Conservation (phyloP, 2,113 vertebrate species). For the Propithecus coquereli region DNA sequence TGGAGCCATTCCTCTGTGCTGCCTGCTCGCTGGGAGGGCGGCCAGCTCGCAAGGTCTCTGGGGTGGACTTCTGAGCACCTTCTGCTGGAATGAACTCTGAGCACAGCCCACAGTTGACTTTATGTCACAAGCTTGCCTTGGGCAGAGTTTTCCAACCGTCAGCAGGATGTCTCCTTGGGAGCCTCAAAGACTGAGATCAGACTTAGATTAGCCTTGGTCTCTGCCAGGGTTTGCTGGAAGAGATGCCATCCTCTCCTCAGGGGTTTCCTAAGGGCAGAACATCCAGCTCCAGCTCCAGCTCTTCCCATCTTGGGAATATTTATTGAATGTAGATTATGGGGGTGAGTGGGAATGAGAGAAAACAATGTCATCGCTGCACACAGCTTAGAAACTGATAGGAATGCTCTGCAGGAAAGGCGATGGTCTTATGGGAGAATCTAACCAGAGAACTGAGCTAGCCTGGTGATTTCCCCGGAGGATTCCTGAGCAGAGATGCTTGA, state of each 20-base stretch:
- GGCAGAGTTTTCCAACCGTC: not conserved
- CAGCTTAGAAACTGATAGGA: not conserved
- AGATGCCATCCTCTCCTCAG: not conserved
- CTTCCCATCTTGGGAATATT: not conserved
- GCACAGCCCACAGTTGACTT: not conserved
- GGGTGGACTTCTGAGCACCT: not conserved
- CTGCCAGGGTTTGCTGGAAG: not conserved
- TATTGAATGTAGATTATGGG: not conserved
- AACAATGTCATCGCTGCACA: not conserved
- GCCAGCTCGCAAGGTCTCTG: not conserved
- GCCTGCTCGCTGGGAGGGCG: not conserved
- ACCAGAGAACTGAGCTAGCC: not conserved
- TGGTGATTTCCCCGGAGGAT: not conserved
- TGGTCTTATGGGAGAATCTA: not conserved
- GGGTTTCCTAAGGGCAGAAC: not conserved
- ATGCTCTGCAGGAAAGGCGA: not conserved
- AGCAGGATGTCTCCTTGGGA: not conserved
- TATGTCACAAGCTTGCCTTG: not conserved
- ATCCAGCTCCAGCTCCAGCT: not conserved
- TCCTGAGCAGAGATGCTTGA: not conserved
- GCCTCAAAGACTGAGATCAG: not conserved
- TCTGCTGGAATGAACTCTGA: not conserved
- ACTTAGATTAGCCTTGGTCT: not conserved
- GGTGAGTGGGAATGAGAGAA: not conserved
- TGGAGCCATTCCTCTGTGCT: not conserved